Base-by-base conservation (phyloP, 2,797 vertebrate genomes). In the Peromyscus attwateri region DNA sequence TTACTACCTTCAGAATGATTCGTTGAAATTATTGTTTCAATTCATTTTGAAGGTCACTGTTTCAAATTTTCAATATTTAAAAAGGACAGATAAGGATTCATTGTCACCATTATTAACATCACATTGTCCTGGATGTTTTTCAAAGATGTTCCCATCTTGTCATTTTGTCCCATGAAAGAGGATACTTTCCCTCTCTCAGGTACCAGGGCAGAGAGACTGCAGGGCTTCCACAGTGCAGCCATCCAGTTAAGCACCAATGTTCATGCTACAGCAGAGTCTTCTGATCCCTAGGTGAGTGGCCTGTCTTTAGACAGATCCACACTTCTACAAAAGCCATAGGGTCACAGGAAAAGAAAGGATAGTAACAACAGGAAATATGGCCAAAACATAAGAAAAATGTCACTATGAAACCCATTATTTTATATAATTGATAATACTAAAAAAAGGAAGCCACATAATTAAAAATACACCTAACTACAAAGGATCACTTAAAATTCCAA, bases 11-110 rank as follows among this genome's bases (percentile, higher is more conserved):
- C 71, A 31, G 21, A 75, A 77, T 8, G 70, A 75, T 92, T 83
- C 90, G 87, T 83, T 89, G 66, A 96, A 95, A 66, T 6, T 2
- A 60, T 1, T 71, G 13, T 93, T 95, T 92, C n/a, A 52, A 79
- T 91, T 97, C 27, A 88, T 62, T 91, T 79, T 85, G 40, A 94
- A 94, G 70, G 34, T 68, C 29, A 68, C 23, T 75, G 1, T 64
- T 94, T 94, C 93, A 55, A 23, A 79, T 79, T 95, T 95, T 95
- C 55, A 70, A 17, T 89, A 95, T 76, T 89, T 94, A 64, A 70
- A 97, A 82, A 93, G 2, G 9, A 57, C 27, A 96, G 11, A 79
- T 52, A 52, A 93, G 88, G 49, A 91, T 31, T 77, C 34, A 25
- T 49, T 81, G 83, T 89, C 85, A 77, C 37, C n/a, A 80, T 75